Percentiles rank a stretch among this genome's conserved stretches.
These are phyloP conservation scores for Sinocyclocheilus grahami DNA, from an alignment of 2,113 vertebrate species.

Conservation along the genomic window DNA sequence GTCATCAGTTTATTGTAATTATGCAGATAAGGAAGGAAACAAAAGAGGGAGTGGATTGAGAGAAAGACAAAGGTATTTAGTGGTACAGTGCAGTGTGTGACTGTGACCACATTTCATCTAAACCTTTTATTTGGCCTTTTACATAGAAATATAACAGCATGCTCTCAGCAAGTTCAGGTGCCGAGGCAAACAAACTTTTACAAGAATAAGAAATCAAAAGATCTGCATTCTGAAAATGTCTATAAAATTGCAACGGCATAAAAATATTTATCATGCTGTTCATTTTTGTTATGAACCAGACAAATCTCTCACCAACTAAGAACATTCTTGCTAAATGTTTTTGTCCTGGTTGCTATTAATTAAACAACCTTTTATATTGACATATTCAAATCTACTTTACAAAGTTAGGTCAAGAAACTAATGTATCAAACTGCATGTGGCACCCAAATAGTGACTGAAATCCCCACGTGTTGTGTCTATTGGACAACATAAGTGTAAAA, in stretches of 20 bases:
- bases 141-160: neutral
- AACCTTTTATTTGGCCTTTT: neutral
- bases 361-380: neutral
- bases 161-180: neutral
- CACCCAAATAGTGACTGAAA: neutral
- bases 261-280: neutral
- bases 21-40: conserved; percentile 34
- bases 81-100: neutral
- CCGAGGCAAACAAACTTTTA: neutral
- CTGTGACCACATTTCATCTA: neutral
- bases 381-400: neutral
- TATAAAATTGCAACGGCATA: neutral
- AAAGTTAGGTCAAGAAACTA: neutral
- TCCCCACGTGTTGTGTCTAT: neutral
- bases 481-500: neutral
- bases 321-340: neutral
- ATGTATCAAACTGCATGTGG: neutral
- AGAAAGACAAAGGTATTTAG: neutral
- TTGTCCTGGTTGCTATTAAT: neutral
- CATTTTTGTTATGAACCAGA: neutral
- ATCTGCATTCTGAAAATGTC: neutral
- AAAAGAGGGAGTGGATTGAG: conserved; percentile 24
- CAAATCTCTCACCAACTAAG: neutral
- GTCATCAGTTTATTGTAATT: conserved; percentile 13
- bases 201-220: neutral